phyloP scores from a whole-genome alignment of 2,113 vertebrate species.

The Dicaeum eximium region DNA sequence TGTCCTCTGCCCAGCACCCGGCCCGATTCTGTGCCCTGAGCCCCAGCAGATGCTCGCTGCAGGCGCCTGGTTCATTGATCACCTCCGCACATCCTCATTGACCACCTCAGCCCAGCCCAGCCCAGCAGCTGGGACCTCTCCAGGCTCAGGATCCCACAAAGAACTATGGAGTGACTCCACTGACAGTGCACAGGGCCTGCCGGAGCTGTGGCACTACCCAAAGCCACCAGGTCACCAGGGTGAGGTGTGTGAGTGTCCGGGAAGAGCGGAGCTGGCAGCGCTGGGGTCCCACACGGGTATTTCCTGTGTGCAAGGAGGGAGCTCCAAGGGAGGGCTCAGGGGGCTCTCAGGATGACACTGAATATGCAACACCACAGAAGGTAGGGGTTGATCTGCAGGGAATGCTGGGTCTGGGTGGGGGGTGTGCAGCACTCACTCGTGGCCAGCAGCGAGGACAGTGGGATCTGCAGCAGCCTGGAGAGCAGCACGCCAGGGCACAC shows the following conservation, averaged over 20 bases:
- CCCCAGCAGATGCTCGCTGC: rapidly evolving
- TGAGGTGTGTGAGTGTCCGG: neutral
- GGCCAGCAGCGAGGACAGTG: rapidly evolving
- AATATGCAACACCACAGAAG: too few relatives aligned
- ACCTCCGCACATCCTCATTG: rapidly evolving
- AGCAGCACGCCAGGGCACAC: neutral
- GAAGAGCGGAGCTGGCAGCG: neutral
- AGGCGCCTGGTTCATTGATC: neutral
- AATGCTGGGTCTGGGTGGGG: too few relatives aligned
- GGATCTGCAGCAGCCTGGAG: neutral
- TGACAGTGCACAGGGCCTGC: neutral
- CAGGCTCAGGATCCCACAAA: neutral
- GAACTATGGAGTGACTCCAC: neutral
- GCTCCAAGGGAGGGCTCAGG: too few relatives aligned
- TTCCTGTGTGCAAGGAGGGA: neutral
- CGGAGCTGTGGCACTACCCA: neutral
- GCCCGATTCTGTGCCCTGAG: neutral
- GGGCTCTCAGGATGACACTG: too few relatives aligned
- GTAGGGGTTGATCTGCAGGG: too few relatives aligned
- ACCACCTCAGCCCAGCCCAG: neutral
- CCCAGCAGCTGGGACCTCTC: neutral
- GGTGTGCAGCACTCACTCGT: too few relatives aligned
- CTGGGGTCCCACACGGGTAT: neutral
- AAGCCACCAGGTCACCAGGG: rapidly evolving
- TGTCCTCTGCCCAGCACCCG: too few relatives aligned